Conservation (phyloP, 2,797 vertebrate genomes). For the Fringilla coelebs region DNA sequence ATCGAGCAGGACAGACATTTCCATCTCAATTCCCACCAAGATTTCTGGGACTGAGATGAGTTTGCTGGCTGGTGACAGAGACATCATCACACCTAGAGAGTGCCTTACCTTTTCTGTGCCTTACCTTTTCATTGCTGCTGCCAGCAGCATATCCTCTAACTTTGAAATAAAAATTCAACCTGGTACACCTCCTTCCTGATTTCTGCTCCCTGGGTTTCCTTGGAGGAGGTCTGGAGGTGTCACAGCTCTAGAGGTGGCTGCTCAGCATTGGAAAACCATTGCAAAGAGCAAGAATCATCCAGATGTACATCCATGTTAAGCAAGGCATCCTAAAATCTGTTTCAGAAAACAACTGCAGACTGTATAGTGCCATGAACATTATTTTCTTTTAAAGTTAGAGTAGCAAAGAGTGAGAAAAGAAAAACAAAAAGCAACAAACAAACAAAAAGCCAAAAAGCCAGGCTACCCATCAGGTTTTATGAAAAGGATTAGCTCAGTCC, state of each 20-base stretch:
- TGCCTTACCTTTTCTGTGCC: neutral
- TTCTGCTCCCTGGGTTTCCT: neutral
- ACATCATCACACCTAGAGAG: neutral
- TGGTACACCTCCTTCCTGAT: neutral
- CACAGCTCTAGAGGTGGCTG: neutral
- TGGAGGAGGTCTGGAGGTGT: neutral
- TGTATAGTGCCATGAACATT: neutral
- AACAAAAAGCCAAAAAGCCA: neutral
- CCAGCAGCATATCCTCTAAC: neutral
- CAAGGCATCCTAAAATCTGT: neutral
- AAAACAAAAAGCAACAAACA: neutral
- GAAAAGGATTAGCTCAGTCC: neutral
- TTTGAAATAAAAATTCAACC: neutral
- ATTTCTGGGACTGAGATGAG: neutral
- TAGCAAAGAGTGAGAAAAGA: neutral
- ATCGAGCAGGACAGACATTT: neutral
- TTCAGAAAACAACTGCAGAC: neutral
- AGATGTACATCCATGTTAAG: neutral
- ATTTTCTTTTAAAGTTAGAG: neutral
- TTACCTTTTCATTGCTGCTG: neutral
- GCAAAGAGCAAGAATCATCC: neutral
- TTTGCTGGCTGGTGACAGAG: neutral
- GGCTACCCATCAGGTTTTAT: neutral
- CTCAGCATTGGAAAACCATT: neutral
- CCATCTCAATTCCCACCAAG: neutral